A percentile compares a stretch with the other conserved stretches of the same genome.
Conservation (phyloP, 2,113 vertebrate genomes). For the Proteles cristata region DNA sequence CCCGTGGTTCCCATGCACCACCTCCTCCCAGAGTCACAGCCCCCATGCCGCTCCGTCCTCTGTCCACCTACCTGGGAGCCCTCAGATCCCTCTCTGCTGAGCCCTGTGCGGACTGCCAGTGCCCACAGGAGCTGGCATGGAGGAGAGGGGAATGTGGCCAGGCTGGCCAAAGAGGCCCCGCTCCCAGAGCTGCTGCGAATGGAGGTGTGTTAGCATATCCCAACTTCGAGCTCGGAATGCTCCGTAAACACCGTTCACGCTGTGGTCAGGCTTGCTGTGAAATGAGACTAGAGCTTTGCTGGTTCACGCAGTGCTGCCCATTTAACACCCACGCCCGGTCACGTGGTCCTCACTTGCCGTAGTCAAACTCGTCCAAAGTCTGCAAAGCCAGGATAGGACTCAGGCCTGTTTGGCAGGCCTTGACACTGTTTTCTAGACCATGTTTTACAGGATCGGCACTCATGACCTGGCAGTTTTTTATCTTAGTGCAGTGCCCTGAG, state of each 20-base stretch:
- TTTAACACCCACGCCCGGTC: accelerated
- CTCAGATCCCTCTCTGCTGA: background rate
- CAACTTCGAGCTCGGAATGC: background rate
- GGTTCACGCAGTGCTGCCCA: no score
- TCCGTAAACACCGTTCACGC: background rate
- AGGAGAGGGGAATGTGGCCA: background rate
- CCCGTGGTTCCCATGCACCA: no score
- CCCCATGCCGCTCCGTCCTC: background rate
- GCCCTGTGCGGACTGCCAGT: accelerated
- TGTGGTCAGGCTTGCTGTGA: background rate
- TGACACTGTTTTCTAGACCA: background rate
- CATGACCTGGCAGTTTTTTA: background rate
- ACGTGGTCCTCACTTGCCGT: accelerated
- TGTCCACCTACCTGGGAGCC: no score
- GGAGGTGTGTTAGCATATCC: background rate
- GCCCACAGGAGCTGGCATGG: background rate
- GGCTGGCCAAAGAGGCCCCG: no score
- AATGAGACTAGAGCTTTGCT: background rate
- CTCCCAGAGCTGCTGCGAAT: background rate
- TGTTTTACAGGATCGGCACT: background rate
- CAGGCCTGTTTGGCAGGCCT: background rate
- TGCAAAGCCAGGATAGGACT: accelerated
- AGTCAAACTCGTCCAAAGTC: background rate
- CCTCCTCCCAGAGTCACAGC: background rate
- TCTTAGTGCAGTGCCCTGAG: background rate